Percentiles rank a stretch among this genome's conserved stretches.
Conservation (phyloP, 1,140 invertebrate genomes). For the Drosophila oshimai region DNA sequence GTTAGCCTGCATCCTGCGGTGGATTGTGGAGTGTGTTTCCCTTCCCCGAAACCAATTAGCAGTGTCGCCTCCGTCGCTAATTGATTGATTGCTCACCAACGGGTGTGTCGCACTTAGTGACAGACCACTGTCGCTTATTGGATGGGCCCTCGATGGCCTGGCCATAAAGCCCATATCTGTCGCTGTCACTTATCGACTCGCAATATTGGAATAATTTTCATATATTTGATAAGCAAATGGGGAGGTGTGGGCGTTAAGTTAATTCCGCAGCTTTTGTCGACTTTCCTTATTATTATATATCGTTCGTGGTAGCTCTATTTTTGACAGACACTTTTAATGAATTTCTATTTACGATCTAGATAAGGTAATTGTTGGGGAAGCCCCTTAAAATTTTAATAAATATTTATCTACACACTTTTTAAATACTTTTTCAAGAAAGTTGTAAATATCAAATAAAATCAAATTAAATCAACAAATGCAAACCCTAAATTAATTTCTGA, state of each 20-base stretch:
- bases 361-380: background rate
- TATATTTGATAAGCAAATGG: conserved; percentile 64
- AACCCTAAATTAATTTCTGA: too few relatives aligned
- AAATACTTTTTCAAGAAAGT: too few relatives aligned
- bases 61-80: background rate
- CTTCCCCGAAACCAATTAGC: conserved; percentile 43
- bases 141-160: conserved; percentile 15
- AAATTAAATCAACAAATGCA: too few relatives aligned
- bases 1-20: background rate
- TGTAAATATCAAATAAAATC: too few relatives aligned
- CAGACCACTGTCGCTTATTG: conserved; percentile 2
- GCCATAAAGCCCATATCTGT: conserved; percentile 23
- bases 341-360: background rate
- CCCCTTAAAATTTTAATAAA: too few relatives aligned
- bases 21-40: background rate
- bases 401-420: too few relatives aligned
- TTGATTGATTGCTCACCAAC: conserved; percentile 66
- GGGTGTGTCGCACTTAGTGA: conserved; percentile 21
- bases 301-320: background rate
- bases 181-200: conserved; percentile 28
- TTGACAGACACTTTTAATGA: background rate
- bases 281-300: background rate
- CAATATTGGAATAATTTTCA: conserved; percentile 42
- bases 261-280: conserved; percentile 8
- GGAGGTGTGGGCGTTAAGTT: conserved; percentile 2